Base-by-base conservation (phyloP, 2,797 vertebrate species). In the Balearica regulorum region DNA sequence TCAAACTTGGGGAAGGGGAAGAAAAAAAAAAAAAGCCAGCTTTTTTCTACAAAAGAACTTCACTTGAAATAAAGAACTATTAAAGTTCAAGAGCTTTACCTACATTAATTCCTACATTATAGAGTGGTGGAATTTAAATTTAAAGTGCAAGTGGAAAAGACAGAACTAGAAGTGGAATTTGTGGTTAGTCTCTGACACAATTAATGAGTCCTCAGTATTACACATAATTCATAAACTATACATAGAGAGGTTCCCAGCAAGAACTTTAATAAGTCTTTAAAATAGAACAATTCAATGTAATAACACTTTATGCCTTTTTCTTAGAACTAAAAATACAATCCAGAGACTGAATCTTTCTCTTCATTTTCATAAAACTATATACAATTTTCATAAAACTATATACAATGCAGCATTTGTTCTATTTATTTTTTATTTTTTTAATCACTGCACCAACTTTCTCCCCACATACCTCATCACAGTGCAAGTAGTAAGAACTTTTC, bases 161-260 rank as follows among this genome's bases (percentile, higher is more conserved):
- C 24, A 64, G 54, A 84, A 53, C 24, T 68, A 61, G 20, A 71
- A 68, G 10, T 35, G 18, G 21, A 82, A 58, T 49, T 80, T 81
- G 31, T 64, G 5, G 12, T 54, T 69, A 35, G 28, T 35, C 4
- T 48, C 22, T 68, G 11, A 49, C n/a, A 77, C 11, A 81, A 55
- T 16, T 29, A 75, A 4, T 9, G 53, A 49, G 7, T 35, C 35
- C 16, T 72, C 37, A 48, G 3, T 51, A 70, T 61, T n/a, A 43
- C 6, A 35, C 5, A 28, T 28, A 37, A 75, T 31, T 66, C 0
- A 0, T 35, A 48, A 83, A 53, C 5, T 37, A 8, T 54, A 64
- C 6, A 5, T 48, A 44, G 14, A 54, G 17, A 31, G 3, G 12
- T 83, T 83, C 24, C 0, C 0, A 14, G 3, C 29, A 85, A 80